Conservation (phyloP, 2,797 vertebrate species). For the Gephyroberyx darwinii region DNA sequence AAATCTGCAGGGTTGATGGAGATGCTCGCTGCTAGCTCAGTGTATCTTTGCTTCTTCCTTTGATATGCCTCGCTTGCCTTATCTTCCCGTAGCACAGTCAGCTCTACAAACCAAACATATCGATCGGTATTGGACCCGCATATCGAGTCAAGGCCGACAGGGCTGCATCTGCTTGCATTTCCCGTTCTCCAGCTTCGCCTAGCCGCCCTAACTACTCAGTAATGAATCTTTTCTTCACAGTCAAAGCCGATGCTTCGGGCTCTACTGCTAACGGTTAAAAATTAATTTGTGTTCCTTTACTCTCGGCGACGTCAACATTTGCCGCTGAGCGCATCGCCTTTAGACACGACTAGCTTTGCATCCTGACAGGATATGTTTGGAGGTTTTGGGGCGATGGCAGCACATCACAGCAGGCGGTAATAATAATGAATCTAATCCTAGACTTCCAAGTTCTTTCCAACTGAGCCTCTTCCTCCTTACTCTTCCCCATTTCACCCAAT, state of each 20-base stretch:
- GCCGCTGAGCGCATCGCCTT: not conserved
- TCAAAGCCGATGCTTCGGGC: not conserved
- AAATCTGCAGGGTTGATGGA: no score
- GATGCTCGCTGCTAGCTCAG: no score
- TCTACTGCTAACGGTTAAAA: constrained; percentile 3
- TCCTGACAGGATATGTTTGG: not conserved
- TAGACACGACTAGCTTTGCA: not conserved
- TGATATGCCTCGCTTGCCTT: constrained; percentile 6
- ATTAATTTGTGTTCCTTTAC: not conserved
- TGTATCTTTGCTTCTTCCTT: constrained; percentile 3
- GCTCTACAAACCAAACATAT: constrained; percentile 7
- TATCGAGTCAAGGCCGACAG: not conserved
- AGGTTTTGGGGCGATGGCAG: not conserved
- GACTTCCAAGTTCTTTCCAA: not conserved
- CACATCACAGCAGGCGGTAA: not conserved
- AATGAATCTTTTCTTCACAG: not conserved
- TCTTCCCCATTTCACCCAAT: not conserved
- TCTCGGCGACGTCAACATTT: not conserved
- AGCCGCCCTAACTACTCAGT: not conserved
- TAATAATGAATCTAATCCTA: not conserved
- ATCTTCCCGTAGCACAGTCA: not conserved
- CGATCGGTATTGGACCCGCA: not conserved
- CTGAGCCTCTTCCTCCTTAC: not conserved
- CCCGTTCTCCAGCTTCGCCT: not conserved
- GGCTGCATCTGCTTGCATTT: not conserved